Conservation (phyloP, 2,797 vertebrate species). For the Melanotaenia trifasciata region DNA sequence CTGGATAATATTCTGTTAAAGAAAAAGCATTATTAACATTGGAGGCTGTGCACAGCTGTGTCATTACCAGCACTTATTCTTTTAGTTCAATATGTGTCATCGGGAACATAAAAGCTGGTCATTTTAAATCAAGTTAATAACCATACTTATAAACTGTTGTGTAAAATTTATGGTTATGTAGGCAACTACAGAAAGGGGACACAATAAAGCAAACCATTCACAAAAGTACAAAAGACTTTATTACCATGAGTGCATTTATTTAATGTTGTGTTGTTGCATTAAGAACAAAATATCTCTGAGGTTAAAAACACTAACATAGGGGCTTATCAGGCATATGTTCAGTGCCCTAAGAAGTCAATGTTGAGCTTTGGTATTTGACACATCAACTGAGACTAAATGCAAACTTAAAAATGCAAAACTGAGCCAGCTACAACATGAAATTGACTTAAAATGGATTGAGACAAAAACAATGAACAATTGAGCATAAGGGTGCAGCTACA, state of each 20-base stretch:
- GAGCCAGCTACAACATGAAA: no score
- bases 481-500: no score
- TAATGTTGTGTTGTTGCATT: not conserved
- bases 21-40: conserved; percentile 16
- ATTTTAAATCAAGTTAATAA: conserved; percentile 38
- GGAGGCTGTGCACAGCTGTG: conserved; percentile 2
- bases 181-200: not conserved
- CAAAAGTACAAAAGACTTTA: not conserved
- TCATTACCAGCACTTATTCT: conserved; percentile 28
- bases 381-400: no score
- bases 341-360: no score
- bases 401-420: no score
- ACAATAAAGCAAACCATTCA: not conserved
- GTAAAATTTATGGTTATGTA: conserved; percentile 18
- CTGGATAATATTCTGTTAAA: conserved; percentile 5
- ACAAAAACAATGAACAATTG: no score
- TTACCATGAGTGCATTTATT: not conserved
- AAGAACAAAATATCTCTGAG: not conserved
- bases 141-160: conserved; percentile 13
- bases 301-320: not conserved
- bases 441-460: no score
- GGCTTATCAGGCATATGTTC: no score
- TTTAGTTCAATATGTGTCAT: conserved; percentile 33
- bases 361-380: no score
- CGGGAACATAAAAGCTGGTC: conserved; percentile 21